Evolutionary conservation across 2,888 invertebrate species (phyloP), one percentile per base, ranked within the genome.

Genomic region (Macaria liturata): DNA sequence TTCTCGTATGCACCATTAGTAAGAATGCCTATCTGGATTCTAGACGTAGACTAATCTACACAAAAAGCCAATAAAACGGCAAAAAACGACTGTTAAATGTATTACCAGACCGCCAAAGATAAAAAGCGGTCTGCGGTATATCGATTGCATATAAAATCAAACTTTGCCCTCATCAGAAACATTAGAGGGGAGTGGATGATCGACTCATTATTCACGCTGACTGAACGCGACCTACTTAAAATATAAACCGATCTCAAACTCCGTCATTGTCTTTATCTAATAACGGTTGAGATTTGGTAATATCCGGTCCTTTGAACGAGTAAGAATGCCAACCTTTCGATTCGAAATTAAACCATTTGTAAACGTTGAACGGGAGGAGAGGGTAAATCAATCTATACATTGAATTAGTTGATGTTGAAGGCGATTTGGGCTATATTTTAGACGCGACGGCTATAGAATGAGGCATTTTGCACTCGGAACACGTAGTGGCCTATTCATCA

Each of bases 401-500:
- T 88, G 82, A 87, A 88, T 88, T 88, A 87, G 84, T 84, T 83
- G 84, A 84, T 83, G 84, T 86, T 86, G 83, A 84, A 79, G 83
- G 80, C 81, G 84, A 85, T 88, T 86, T 86, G 64, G 83, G 85
- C 76, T 81, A 87, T 88, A 86, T 87, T 88, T 87, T 83, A 88
- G 78, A 78, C 78, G 81, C 72, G 83, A 81, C 78, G 81, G 77
- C 82, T 74, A 81, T 83, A 80, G 81, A 84, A 84, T 80, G 82
- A 78, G 78, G 78, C 77, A 79, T 84, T 88, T 88, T 83, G 85
- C 83, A 83, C 76, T 78, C 87, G 60, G 72, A 71, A 78, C 89
- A 89, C 89, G 89, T 88, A 75, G 75, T 68, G 64, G 78, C 78
- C 88, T 87, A 89, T 89, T 88, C 88, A 89, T 89, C 89, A 89